Base-by-base conservation (phyloP, 2,888 invertebrate species). In the Meiosimyza decipiens region DNA sequence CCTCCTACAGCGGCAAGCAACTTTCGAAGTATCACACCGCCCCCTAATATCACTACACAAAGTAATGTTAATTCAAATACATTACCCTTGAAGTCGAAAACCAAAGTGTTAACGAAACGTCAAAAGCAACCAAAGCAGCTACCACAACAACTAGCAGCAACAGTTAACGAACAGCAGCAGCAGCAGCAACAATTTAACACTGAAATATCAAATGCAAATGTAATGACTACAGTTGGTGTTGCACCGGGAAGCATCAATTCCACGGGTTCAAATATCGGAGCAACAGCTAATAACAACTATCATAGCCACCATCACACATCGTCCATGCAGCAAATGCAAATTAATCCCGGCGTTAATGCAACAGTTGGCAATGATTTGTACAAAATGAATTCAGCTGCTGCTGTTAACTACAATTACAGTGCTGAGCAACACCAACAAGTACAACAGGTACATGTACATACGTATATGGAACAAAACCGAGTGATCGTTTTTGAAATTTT, bases 111-210 rank as follows among this genome's bases (percentile, higher is more conserved):
- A 18, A 75, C 77, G n/a, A 82, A 83, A 70, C 85, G 85, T 74
- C 85, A 84, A 73, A 86, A 85, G 78, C 85, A 84, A 69, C 84
- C 85, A 60, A 84, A 84, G 71, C 81, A 80, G 77, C 79, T 85
- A 80, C 83, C 85, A 3, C 13, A 22, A 33, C 40, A 57, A 15
- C 18, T 47, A 13, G 47, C 59, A 40, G n/a, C 59, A 47, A 76
- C 59, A 13, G 59, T 70, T 11, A 66, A 54, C 13, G n/a, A 59
- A 4, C 60, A 57, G 60, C 74, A 73, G 50, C 72, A 54, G 28
- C 71, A 57, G 16, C 77, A 75, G 63, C 78, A 73, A 55, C 74
- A 49, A 51, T 28, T 47, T 49, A 49, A 22, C 54, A 40, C 16
- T 9, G 18, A 57, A 57, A 57, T 28, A 22, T 57, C 57, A 65